Base-by-base conservation (phyloP, 2,113 vertebrate genomes). In the Lasiurus cinereus region DNA sequence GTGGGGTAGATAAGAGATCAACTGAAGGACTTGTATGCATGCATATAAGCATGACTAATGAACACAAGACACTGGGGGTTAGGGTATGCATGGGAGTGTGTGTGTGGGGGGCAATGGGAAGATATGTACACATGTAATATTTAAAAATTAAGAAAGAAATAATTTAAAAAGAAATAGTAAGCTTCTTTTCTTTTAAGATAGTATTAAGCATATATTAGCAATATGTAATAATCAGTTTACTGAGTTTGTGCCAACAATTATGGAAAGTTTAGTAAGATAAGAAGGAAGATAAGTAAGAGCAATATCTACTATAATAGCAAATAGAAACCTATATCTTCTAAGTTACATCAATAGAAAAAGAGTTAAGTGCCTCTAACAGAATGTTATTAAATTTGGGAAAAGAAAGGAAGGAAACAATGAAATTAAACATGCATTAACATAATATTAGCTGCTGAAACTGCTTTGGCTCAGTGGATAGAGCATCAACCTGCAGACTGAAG, bases 361-460 rank as follows among this genome's bases (percentile, higher is more conserved):
- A 82, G 3, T 33, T 62, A 89, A 72, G 6, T 88, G 33, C 2
- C 27, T 29, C 43, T 80, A 86, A 78, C 16, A 72, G 21, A 70
- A 22, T 21, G 14, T n/a, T 31, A 67, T 13, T 8, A 54, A 70
- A 79, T 85, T 33, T 85, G 9, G 13, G 8, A 19, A 77, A 74
- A 62, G 33, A 43, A 90, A 84, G 36, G 33, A 94, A 50, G 11
- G 13, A 76, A 78, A 92, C 46, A 73, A 27, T 85, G 16, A 91
- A 85, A 72, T 72, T 54, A 73, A 91, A 10, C 2, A 16, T 36
- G 3, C 2, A 33, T 91, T 76, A 77, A 54, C 59, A 29, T n/a
- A 66, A 66, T n/a, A 78, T 1, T 48, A 79, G 13, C 24, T 54
- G 5, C 46, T 11, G 46, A 48, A 11, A 48, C 46, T 48, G 46